Conservation (phyloP, 2,888 invertebrate species). For the Maniola hyperantus region DNA sequence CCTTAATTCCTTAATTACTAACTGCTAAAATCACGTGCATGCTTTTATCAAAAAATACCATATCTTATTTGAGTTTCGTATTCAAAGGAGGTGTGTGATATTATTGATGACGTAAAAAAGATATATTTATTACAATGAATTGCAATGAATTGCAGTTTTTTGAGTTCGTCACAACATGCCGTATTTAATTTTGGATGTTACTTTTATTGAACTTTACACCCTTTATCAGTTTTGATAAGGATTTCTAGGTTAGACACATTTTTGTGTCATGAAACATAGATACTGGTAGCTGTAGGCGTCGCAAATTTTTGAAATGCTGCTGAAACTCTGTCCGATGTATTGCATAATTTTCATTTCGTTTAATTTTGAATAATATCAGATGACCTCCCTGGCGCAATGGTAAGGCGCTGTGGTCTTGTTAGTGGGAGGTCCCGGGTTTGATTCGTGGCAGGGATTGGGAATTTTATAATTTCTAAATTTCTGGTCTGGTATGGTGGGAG, state of each 20-base stretch:
- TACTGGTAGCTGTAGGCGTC: not conserved
- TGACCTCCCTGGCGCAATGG: no score
- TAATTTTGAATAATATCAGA: no score
- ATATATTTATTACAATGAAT: not conserved
- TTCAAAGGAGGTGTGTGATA: conserved; percentile 26
- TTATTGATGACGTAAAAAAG: conserved; percentile 18
- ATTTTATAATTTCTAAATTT: no score
- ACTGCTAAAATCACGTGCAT: not conserved
- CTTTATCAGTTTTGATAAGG: not conserved
- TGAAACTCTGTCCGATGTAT: not conserved
- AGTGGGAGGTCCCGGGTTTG: no score
- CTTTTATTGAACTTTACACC: conserved; percentile 18
- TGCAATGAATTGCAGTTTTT: conserved; percentile 7
- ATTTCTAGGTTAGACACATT: not conserved
- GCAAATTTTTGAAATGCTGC: not conserved
- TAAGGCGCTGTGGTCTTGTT: no score
- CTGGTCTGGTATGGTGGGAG: no score
- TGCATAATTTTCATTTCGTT: no score
- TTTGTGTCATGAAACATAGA: conserved; percentile 8
- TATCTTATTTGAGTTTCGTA: not conserved
- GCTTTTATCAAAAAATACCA: conserved; percentile 1
- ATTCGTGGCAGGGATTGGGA: no score
- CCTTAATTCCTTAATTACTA: not conserved
- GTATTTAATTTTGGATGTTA: not conserved
- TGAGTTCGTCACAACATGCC: not conserved